Evolutionary conservation across 2,888 invertebrate species (phyloP), one percentile per base, ranked within the genome.

Genomic region (Microplitis deprimator): DNA sequence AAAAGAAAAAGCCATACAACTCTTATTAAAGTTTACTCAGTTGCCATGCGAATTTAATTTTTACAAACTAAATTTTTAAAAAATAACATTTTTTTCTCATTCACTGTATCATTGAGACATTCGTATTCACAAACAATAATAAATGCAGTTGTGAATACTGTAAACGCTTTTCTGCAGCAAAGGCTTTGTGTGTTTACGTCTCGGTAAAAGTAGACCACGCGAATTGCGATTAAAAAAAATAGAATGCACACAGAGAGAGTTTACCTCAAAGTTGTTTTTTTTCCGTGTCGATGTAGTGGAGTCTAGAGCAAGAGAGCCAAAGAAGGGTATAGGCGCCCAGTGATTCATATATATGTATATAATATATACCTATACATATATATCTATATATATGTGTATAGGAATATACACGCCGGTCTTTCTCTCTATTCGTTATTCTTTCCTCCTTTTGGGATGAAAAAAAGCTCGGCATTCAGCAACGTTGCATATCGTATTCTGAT

Each of bases 401-500:
- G 29, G 29, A 29, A 29, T 29, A 29, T 29, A 29, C 29, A 29
- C 4, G n/a, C 38, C 41, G 13, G 17, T 73, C 29, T 71, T 29
- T 65, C 59, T 16, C 69, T 60, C 72, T 70, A 62, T 67, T 72
- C n/a, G 75, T 71, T 68, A 67, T 76, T 62, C 62, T 67, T 64
- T 77, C 59, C 68, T 68, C 68, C 72, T 76, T 77, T 77, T 64
- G 68, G 10, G 8, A 60, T 68, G 77, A 61, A 76, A 76, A 20
- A 80, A 77, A 71, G 68, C 78, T 64, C 65, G 73, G 82, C 79
- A 83, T 83, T 84, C 79, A 82, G 41, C 77, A 62, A 61, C 75
- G 76, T 78, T 82, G 85, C 85, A 85, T 86, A 85, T 86, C 86
- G 81, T 85, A 86, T 84, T 82, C 81, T 82, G 73, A 84, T 85